Evolutionary conservation across 2,888 invertebrate genomes (phyloP), one percentile per base, ranked within the genome.

Genomic region (Stramonita haemastoma): DNA sequence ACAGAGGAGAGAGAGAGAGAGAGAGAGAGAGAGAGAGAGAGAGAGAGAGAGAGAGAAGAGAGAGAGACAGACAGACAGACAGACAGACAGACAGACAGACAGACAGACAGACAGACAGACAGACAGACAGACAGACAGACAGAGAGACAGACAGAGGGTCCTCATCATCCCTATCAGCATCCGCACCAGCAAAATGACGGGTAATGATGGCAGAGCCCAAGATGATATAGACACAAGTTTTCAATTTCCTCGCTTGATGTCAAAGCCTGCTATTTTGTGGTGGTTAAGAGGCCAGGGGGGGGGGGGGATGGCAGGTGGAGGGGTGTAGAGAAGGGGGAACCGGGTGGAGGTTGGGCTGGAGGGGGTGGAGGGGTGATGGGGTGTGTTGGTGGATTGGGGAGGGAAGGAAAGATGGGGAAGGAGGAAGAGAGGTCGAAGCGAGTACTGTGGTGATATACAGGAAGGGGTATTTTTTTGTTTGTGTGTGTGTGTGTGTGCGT

Each of bases 151-250:
- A 15, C 79, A 79, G 32, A 34, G 17, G 34, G 19, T 1, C 79
- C 34, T 32, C 34, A 79, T 1, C 32, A 13, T 77, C 13, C 34
- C 6, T 34, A 34, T 17, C 22, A 77, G 29, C 11, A 77, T 29
- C 77, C 1, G 77, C 57, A 46, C 57, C 83, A 83, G 32, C 34
- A 46, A 83, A 83, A 83, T 46, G 32, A 46, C 56, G 26, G 60
- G 19, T 19, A 66, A 22, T 66, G 19, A n/a, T 29, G 32, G 32
- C 32, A 66, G 66, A 60, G 86, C 60, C 29, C 22, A 19, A 26
- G 88, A 88, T 88, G 57, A 88, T 88, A 88, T 66, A 60, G 88
- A 88, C 88, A 60, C 34, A 36, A 26, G 81, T 60, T 88, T 60
- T 46, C 79, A 57, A 88, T 83, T 60, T 88, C 88, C 88, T 79